Conservation (phyloP, 1,140 invertebrate species). For the Stegodyphus dumicola region DNA sequence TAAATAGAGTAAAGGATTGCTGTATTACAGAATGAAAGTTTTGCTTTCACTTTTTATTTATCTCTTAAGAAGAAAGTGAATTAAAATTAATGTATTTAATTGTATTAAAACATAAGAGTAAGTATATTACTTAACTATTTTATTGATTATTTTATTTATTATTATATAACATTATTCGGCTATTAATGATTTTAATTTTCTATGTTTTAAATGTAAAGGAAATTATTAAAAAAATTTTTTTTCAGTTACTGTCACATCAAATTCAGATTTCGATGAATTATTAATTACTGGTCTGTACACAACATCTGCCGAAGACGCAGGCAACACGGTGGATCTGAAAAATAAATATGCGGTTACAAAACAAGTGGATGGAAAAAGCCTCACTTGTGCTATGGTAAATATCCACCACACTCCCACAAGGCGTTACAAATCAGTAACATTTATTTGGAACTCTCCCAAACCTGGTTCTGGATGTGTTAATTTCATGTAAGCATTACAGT, state of each 20-base stretch:
- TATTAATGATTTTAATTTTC: no score
- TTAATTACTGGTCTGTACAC: constrained; percentile 69
- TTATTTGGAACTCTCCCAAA: constrained; percentile 70
- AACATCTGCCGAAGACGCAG: constrained; percentile 60
- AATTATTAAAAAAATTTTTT: background rate
- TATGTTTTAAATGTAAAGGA: no score
- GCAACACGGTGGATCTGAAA: constrained; percentile 61
- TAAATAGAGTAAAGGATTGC: no score
- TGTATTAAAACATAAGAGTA: no score
- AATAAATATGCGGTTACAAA: constrained; percentile 21
- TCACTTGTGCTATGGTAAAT: constrained; percentile 69
- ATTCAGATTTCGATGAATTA: constrained; percentile 69
- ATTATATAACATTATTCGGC: no score
- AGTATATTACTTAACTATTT: no score
- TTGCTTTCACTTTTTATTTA: no score
- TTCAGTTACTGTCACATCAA: constrained; percentile 65
- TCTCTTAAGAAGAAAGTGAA: no score
- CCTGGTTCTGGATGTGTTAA: constrained; percentile 70
- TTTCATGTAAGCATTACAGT: constrained; percentile 68
- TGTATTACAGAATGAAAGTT: no score
- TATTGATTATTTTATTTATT: no score
- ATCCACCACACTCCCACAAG: constrained; percentile 64
- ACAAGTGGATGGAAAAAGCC: constrained; percentile 64
- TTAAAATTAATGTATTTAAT: no score
- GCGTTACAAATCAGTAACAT: constrained; percentile 65